These are phyloP conservation scores for Mustelus asterias DNA, from an alignment of 2,113 vertebrate genomes.

Conservation along the genomic window DNA sequence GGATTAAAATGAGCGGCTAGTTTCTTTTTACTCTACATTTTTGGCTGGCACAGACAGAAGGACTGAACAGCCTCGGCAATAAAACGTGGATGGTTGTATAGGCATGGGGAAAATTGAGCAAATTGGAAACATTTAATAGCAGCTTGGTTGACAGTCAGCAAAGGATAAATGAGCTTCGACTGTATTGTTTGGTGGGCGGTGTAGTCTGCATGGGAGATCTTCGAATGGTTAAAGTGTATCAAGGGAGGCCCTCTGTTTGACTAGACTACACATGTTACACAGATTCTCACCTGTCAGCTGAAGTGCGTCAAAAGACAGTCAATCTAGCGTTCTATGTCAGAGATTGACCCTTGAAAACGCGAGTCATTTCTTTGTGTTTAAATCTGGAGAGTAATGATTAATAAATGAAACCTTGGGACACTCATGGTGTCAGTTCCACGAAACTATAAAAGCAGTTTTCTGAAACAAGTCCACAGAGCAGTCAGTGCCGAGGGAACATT, in stretches of 20 bases:
- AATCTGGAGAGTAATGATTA: neutral
- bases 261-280: neutral
- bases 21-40: too few relatives aligned
- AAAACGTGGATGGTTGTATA: too few relatives aligned
- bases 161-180: neutral
- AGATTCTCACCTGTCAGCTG: neutral
- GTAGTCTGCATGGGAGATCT: neutral
- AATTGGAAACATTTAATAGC: neutral
- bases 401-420: neutral
- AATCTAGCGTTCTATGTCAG: neutral
- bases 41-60: too few relatives aligned
- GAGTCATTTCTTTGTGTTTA: neutral
- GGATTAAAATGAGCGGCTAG: too few relatives aligned
- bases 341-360: neutral
- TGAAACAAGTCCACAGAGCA: neutral
- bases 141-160: neutral
- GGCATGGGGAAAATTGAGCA: neutral
- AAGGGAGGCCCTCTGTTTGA: neutral
- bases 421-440: neutral
- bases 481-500: neutral
- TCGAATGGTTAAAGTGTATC: neutral
- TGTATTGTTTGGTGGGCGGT: neutral
- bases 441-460: neutral
- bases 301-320: neutral
- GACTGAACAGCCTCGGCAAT: too few relatives aligned